Evolutionary conservation across 2,113 vertebrate genomes (phyloP).

Genomic region (Camelus dromedarius): DNA sequence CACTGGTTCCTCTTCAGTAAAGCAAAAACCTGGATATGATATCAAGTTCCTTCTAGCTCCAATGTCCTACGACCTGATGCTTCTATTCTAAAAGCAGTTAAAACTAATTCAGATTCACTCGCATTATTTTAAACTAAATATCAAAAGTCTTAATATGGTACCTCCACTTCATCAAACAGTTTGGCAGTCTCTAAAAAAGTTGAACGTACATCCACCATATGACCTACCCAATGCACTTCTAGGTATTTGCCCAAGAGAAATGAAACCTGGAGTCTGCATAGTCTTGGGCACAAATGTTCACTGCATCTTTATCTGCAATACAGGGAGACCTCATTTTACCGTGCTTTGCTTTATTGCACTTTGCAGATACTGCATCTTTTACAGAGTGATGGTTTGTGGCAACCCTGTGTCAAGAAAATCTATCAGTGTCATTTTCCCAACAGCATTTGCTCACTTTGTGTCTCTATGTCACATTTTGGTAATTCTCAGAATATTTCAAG

Average conservation of each 20-base stretch:
- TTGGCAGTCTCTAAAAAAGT: slow-evolving; percentile 44
- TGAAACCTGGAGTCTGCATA: neutral
- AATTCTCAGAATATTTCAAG: neutral
- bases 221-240: neutral
- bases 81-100: neutral
- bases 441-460: neutral
- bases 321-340: neutral
- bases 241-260: slow-evolving; percentile 27
- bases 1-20: neutral
- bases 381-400: neutral
- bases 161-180: neutral
- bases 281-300: neutral
- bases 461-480: neutral
- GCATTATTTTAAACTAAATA: slow-evolving; percentile 50
- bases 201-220: neutral
- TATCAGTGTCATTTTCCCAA: neutral
- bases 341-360: neutral
- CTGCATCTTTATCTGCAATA: neutral
- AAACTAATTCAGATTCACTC: slow-evolving; percentile 1
- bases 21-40: neutral
- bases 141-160: neutral
- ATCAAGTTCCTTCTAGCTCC: neutral
- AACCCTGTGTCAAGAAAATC: neutral
- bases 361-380: neutral
- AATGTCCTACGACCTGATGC: neutral